Conservation (phyloP, 2,797 vertebrate species). For the Gephyroberyx darwinii region DNA sequence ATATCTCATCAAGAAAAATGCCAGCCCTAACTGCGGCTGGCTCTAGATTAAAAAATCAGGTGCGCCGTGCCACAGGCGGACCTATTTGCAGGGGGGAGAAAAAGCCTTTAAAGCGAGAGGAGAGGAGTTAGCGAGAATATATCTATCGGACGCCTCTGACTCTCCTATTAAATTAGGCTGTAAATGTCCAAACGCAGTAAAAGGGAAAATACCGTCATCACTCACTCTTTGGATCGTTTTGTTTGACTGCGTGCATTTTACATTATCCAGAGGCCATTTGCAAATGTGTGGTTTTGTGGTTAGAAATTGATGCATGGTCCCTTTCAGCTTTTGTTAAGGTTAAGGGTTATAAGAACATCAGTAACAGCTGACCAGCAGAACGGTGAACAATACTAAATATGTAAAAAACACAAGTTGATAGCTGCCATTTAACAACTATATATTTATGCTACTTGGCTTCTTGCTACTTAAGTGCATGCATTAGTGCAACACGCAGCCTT, state of each 20-base stretch:
- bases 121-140: constrained; percentile 28
- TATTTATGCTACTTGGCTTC: background rate
- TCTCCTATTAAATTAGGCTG: constrained; percentile 43
- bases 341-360: background rate
- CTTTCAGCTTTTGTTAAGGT: background rate
- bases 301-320: background rate
- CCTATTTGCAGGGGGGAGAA: constrained; percentile 42
- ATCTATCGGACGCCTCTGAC: constrained; percentile 38
- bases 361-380: background rate
- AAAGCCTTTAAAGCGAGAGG: constrained; percentile 46
- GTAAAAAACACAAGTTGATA: background rate
- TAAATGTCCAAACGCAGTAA: constrained; percentile 41
- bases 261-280: constrained; percentile 5
- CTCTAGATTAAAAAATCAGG: constrained; percentile 73
- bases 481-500: too few species aligned
- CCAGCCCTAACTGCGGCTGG: constrained; percentile 60
- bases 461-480: too few species aligned
- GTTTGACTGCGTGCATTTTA: constrained; percentile 18
- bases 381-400: background rate
- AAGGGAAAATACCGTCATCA: constrained; percentile 8
- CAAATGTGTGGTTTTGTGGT: background rate
- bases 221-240: constrained; percentile 14
- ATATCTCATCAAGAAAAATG: constrained; percentile 81
- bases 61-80: constrained; percentile 44
- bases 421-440: background rate